Conservation (phyloP, 2,797 vertebrate species). For the Corythornis leucogaster region DNA sequence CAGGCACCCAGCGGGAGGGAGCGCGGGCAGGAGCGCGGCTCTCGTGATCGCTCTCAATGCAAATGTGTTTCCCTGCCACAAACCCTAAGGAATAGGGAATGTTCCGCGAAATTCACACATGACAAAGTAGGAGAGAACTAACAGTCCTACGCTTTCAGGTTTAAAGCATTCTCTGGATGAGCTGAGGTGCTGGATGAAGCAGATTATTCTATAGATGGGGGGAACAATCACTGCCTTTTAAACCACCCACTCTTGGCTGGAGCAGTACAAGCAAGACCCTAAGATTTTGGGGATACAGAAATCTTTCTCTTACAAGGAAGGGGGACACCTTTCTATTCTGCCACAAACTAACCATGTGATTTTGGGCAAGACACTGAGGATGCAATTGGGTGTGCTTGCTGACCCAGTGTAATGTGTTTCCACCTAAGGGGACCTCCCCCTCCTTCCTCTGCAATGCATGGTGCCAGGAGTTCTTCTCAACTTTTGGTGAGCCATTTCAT, state of each 20-base stretch:
- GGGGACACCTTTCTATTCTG: background rate
- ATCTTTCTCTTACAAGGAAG: background rate
- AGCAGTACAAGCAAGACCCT: background rate
- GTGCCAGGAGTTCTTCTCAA: background rate
- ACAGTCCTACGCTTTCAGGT: background rate
- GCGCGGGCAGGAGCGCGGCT: fast-evolving
- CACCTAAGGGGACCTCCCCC: background rate
- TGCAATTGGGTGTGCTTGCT: background rate
- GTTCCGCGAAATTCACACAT: background rate
- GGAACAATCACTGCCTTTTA: background rate
- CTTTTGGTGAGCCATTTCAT: background rate
- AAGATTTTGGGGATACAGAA: background rate
- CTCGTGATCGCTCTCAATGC: fast-evolving
- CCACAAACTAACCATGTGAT: background rate
- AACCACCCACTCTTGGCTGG: background rate
- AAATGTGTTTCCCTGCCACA: background rate
- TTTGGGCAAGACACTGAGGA: background rate
- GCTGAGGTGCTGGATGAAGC: background rate
- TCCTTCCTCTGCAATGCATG: background rate
- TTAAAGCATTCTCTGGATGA: background rate
- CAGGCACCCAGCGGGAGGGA: background rate
- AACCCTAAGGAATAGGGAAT: background rate
- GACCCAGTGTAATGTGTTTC: fast-evolving
- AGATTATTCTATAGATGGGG: background rate
- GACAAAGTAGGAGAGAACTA: background rate